Evolutionary conservation across 2,113 vertebrate genomes (phyloP), one percentile per base, ranked within the genome.

Genomic region (Oriolus oriolus): DNA sequence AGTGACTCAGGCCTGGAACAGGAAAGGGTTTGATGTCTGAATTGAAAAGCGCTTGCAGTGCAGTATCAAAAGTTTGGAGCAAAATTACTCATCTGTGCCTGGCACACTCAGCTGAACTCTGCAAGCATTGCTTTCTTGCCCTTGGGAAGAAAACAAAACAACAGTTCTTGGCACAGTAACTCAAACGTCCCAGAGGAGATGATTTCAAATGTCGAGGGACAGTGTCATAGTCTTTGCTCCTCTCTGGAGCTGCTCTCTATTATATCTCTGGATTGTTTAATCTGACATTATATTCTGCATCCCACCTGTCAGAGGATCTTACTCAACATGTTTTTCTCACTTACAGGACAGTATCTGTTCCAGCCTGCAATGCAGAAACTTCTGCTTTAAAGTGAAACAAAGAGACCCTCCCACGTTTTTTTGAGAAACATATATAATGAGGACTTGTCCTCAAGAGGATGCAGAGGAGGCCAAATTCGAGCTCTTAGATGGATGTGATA

Each of bases 11-110:
- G 68, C 79, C 82, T 93, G 53, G 24, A 90, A 88, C 42, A 89
- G 76, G 77, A 81, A 78, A 49, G 64, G 90, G 63, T 84, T 93
- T 95, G 93, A 93, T 84, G 74, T 87, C 69, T 93, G 85, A 81
- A 93, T 30, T 92, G 63, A 89, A 84, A 79, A 82, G 49, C 11
- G 0, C 68, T 93, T 93, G 60, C 53, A 87, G 42, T 78, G 52
- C 66, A 75, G n/a, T 49, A 89, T 87, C 56, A 93, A 89, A 93
- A 91, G 74, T 95, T 93, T 90, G 74, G 85, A 65, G 85, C 35
- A 87, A 69, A 89, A 92, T 79, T 79, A 73, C 53, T 91, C 45
- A 68, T 79, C 42, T 89, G 59, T 78, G 81, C 54, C 60, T 78
- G 54, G 74, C 56, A 53, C 60, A 53, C 84, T 78, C 81, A 50